Conservation (phyloP, 2,888 invertebrate genomes). For the Ormia ochracea region DNA sequence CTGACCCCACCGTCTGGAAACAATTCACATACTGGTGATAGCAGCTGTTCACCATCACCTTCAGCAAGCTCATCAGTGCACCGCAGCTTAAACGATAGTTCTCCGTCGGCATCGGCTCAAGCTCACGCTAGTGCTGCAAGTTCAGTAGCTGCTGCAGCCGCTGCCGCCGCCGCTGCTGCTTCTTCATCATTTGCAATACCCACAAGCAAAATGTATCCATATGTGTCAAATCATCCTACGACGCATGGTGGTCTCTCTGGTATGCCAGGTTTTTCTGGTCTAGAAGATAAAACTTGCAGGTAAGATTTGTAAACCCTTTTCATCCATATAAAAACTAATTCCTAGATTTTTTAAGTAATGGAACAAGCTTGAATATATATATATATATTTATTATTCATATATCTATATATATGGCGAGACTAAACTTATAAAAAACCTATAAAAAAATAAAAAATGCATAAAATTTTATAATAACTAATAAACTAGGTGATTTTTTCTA, state of each 20-base stretch:
- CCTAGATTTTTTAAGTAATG: too few relatives aligned
- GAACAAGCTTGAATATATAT: too few relatives aligned
- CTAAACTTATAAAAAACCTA: too few relatives aligned
- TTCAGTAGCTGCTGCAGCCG: constrained; percentile 78
- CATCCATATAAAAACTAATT: too few relatives aligned
- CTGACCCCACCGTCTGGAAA: constrained; percentile 72
- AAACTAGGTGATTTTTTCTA: too few relatives aligned
- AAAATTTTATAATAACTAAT: too few relatives aligned
- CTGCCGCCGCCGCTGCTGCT: constrained; percentile 69
- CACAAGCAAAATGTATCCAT: constrained; percentile 92
- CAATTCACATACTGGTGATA: constrained; percentile 73
- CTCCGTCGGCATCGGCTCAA: constrained; percentile 76
- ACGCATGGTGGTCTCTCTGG: constrained; percentile 88
- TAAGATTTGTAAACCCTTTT: too few relatives aligned
- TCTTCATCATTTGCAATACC: constrained; percentile 79
- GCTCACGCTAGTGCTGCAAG: constrained; percentile 77
- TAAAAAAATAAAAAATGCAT: too few relatives aligned
- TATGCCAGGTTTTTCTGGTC: constrained; percentile 79
- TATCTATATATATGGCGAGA: too few relatives aligned
- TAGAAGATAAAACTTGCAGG: constrained; percentile 78
- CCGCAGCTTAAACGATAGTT: constrained; percentile 70
- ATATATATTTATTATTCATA: too few relatives aligned
- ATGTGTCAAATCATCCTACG: constrained; percentile 86
- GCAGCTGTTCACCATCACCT: constrained; percentile 72
- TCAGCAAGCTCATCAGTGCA: constrained; percentile 71